Percentiles rank a stretch among this genome's conserved stretches.
phyloP scores from a whole-genome alignment of 2,888 invertebrate genomes.

The Lamellibrachia columna region DNA sequence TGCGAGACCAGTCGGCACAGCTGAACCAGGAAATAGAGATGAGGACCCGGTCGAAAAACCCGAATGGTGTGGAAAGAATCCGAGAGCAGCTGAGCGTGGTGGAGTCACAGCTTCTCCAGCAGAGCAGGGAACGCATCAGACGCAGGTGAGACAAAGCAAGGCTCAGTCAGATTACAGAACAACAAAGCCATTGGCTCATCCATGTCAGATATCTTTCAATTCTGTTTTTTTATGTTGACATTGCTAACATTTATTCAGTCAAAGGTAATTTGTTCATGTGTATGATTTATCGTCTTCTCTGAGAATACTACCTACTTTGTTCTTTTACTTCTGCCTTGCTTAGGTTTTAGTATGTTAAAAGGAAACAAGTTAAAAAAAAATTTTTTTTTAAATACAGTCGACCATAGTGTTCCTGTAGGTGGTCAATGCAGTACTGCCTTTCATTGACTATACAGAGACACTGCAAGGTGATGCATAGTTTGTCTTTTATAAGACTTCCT shows the following conservation, averaged over 20 bases:
- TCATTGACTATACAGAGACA: not conserved
- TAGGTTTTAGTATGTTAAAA: too few relatives aligned
- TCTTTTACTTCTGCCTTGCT: too few relatives aligned
- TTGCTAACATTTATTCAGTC: too few relatives aligned
- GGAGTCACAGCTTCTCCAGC: conserved; percentile 53
- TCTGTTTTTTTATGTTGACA: not conserved
- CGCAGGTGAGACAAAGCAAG: conserved; percentile 27
- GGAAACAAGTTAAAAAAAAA: too few relatives aligned
- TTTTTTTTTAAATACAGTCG: too few relatives aligned
- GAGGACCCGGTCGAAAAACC: conserved; percentile 48
- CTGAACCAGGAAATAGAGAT: conserved; percentile 53
- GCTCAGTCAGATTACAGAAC: too few relatives aligned
- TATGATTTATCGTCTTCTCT: too few relatives aligned
- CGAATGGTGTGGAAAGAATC: conserved; percentile 41
- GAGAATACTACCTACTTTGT: too few relatives aligned
- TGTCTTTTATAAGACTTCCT: not conserved
- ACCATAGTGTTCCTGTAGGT: too few relatives aligned
- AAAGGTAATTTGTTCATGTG: too few relatives aligned
- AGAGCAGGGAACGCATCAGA: conserved; percentile 52
- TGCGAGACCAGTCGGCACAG: conserved; percentile 56
- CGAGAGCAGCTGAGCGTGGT: conserved; percentile 50
- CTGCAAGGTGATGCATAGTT: not conserved
- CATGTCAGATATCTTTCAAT: not conserved
- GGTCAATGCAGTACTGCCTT: not conserved
- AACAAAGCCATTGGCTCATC: not conserved